Evolutionary conservation across 2,797 vertebrate genomes (phyloP).

Genomic region (Avahi laniger): DNA sequence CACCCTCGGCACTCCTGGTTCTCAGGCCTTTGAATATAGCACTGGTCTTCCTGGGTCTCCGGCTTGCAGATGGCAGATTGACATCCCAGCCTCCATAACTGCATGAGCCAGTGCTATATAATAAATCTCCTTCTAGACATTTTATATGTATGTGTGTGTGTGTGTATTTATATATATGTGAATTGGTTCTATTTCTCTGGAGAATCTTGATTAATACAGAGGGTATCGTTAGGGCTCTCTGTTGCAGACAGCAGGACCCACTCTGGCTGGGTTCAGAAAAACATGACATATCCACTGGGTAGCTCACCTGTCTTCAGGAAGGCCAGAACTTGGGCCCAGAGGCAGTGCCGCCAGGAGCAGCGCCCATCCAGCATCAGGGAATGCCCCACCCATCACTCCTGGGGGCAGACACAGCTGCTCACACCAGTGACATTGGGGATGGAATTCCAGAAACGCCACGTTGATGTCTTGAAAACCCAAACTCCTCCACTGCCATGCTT

Average conservation of each 20-base stretch:
- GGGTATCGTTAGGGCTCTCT: background rate
- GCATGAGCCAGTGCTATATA: background rate
- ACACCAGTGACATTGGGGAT: background rate
- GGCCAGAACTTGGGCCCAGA: background rate
- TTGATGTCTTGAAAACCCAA: background rate
- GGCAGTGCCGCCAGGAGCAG: background rate
- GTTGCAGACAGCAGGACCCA: background rate
- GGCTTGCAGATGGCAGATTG: background rate
- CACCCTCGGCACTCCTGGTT: background rate
- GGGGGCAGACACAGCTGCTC: background rate
- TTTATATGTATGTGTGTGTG: background rate
- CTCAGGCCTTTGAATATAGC: background rate
- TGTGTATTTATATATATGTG: background rate
- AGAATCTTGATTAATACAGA: background rate
- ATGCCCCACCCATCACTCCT: background rate
- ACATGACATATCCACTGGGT: accelerated
- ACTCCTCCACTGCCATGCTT: background rate
- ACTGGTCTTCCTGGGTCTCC: background rate
- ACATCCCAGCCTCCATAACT: background rate
- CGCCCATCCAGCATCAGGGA: no score
- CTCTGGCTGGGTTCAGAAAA: background rate
- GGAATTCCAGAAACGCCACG: background rate
- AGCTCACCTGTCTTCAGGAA: background rate
- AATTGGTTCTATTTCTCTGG: background rate
- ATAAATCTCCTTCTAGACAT: background rate